Base-by-base conservation (phyloP, 2,797 vertebrate species). In the Hoplostethus atlanticus region DNA sequence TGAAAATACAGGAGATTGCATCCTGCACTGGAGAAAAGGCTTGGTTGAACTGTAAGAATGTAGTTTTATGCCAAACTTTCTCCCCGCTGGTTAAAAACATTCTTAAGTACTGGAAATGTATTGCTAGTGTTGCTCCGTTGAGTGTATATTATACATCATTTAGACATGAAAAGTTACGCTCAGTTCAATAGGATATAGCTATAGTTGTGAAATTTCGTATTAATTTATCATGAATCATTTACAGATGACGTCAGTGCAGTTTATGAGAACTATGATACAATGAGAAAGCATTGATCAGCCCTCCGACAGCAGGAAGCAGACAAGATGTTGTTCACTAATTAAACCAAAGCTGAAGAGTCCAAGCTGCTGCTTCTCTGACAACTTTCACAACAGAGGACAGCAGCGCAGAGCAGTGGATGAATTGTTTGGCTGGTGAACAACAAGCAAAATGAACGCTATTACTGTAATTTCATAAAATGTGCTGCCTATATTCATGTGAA, bases 121-220 rank as follows among this genome's bases (percentile, higher is more conserved):
- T 93, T 94, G 93, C 93, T 93, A 92, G 91, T 91, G 89, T 92
- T 90, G 86, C 83, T 91, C 86, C 71, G 81, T 84, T 83, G 88
- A 90, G 85, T 82, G 67, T 83, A 85, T 81, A 87, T 77, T 71
- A 47, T 85, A 89, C 71, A 87, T 83, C 7, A 83, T 86, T 83
- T 90, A 85, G 85, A 87, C 91, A 90, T 80, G 71, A 82, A 87
- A 79, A 84, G 28, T 86, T 87, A 74, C 85, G 89, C 87, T 92
- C 84, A 81, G 73, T 85, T 84, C 77, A 62, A 86, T 71, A 28
- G 28, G 80, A 84, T 87, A 89, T 82, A 86, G 73, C 65, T 84
- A 81, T 80, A 86, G 72, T 66, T 83, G 62, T 72, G 63, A 54
- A 59, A 86, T 36, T 72, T 79, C 71, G 72, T 65, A 80, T 69